Evolutionary conservation across 2,888 invertebrate genomes (phyloP), one percentile per base, ranked within the genome.

Genomic region (Meteorus cinctellus): DNA sequence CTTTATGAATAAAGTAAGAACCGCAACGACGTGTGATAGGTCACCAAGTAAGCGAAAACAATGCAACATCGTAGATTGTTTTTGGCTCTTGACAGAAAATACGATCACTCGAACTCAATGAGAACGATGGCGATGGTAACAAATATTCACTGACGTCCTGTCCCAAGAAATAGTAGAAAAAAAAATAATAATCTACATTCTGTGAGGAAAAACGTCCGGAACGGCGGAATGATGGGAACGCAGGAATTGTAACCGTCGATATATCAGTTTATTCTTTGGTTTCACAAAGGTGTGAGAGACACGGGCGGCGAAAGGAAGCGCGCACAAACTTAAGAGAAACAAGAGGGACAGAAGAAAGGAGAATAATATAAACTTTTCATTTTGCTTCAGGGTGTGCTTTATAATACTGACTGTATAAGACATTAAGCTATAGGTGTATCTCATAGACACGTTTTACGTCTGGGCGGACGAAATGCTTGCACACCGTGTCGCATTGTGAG

Each of bases 31-130:
- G 92, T 99, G 99, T 90, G 98, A 97, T 89, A 98, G 92, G 92
- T 99, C 99, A 89, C 98, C 99, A 87, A 95, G 92, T 87, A 99
- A 94, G 90, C 99, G 95, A 92, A 99, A 99, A 92, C 99, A 95
- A 94, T 99, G 99, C 99, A 99, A 99, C 77, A 65, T 73, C 10
- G 66, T 59, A 29, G 24, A 24, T 24, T 24, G 24, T 24, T 72
- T 59, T 27, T 67, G 41, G 34, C 51, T 59, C 27, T 63, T 74
- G 41, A 41, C 41, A 12, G 12, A 12, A 12, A 1, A 12, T 12
- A 41, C 27, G 19, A 19, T 24, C n/a, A 48, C n/a, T 31, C 27
- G 29, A 72, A 29, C 16, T 16, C 1, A 19, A 31, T 29, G 12
- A 63, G 31, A 8, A 41, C 8, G 59, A 24, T 55, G 48, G 14